Base-by-base conservation (phyloP, 2,888 invertebrate genomes). In the Schizotus pectinicornis region DNA sequence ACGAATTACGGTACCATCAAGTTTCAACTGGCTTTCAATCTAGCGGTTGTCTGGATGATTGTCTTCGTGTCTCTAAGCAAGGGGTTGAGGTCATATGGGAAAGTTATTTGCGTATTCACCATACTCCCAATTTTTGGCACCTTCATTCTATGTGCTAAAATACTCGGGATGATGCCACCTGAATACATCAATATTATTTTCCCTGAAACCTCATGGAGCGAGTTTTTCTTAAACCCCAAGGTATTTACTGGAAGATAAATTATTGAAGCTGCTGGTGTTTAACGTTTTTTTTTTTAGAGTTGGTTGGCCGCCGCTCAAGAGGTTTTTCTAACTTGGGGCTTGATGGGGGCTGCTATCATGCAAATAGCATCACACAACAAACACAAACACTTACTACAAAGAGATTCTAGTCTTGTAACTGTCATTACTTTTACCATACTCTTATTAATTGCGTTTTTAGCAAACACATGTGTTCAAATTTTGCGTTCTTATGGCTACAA, bases 291-390 rank as follows among this genome's bases (percentile, higher is more conserved):
- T 64, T 83, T 83, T 8, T 80, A 91, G 88, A 89, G 93, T 66
- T 95, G 95, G 95, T 84, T 91, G 22, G 92, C 94, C 0, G 95
- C 95, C 0, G 90, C 92, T 11, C 90, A 94, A 74, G 95, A 95
- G 79, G 88, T 89, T 0, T 95, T 95, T 75, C 83, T 94, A 48
- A 92, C 92, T 0, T 94, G 95, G 95, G 93, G 93, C 1, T 78
- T 94, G 6, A 81, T 94, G 14, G 91, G 92, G 7, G 89, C 90
- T 0, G 88, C 91, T 56, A 83, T 90, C 53, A 91, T 92, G 88
- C 92, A 92, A 78, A 84, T 91, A 58, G 87, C 89, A 9, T 89
- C 90, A 56, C 90, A 90, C 77, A 90, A 89, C 72, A 86, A 86
- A 69, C 83, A 86, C 62, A 88, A 88, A 67, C 87, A 88, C 75